Conservation (phyloP, 2,888 invertebrate species). For the Morpho achilles region DNA sequence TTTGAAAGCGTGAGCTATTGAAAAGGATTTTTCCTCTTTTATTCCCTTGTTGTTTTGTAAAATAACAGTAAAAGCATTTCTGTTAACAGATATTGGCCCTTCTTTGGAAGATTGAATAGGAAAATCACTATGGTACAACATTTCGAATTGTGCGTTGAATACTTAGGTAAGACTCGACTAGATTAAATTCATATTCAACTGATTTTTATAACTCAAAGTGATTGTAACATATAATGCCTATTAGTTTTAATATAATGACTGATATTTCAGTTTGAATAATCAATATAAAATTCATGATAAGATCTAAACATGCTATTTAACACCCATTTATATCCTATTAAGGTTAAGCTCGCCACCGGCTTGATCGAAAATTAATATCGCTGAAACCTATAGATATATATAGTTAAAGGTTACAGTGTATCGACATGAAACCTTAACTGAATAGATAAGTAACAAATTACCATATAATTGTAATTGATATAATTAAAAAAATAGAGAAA, state of each 20-base stretch:
- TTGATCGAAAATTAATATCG: no score
- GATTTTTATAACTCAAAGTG: no score
- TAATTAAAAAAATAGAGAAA: no score
- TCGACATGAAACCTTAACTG: no score
- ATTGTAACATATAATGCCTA: no score
- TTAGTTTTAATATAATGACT: no score
- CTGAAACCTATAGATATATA: no score
- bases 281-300: background rate
- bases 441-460: no score
- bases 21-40: constrained; percentile 26
- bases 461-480: no score
- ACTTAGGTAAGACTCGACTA: background rate
- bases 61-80: constrained; percentile 27
- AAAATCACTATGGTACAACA: constrained; percentile 31
- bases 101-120: constrained; percentile 11
- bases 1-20: constrained; percentile 40
- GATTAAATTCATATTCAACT: background rate
- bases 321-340: background rate
- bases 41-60: constrained; percentile 22
- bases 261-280: no score
- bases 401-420: no score
- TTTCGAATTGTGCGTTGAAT: constrained; percentile 4
- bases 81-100: constrained; percentile 8
- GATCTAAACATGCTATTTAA: background rate
- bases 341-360: no score